Conservation (phyloP, 1,140 invertebrate genomes). For the Adoxophyes honmai region DNA sequence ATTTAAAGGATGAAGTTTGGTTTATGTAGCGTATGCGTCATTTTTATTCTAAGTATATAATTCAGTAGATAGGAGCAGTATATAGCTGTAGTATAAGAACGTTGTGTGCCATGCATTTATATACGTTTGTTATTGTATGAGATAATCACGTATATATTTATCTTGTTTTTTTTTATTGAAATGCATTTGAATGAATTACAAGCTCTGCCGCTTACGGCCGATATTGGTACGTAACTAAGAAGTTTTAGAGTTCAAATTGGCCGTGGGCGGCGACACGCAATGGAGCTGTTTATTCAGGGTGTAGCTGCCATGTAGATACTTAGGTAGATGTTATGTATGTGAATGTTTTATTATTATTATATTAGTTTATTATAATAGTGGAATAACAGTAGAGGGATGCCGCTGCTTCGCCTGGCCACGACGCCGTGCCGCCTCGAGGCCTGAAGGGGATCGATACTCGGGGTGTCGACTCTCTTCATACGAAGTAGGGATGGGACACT, state of each 20-base stretch:
- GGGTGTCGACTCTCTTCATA: neutral
- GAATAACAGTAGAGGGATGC: slow-evolving; percentile 43
- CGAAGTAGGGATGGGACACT: too few relatives aligned
- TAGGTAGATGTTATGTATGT: slow-evolving; percentile 74
- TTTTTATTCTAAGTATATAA: slow-evolving; percentile 15
- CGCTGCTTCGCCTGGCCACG: slow-evolving; percentile 25
- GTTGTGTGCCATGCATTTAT: slow-evolving; percentile 53
- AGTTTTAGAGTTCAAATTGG: slow-evolving; percentile 21
- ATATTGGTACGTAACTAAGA: slow-evolving; percentile 22
- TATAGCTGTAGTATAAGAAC: slow-evolving; percentile 51
- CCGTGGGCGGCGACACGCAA: slow-evolving; percentile 31
- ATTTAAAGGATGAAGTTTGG: neutral
- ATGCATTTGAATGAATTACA: slow-evolving; percentile 40
- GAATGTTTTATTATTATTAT: slow-evolving; percentile 46
- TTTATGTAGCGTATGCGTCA: neutral
- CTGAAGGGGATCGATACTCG: slow-evolving; percentile 11
- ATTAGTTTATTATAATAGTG: slow-evolving; percentile 22
- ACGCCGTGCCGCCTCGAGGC: neutral
- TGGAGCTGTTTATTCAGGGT: slow-evolving; percentile 28
- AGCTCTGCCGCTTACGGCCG: slow-evolving; percentile 26
- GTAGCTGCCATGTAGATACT: slow-evolving; percentile 39
- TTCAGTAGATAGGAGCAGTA: slow-evolving; percentile 50
- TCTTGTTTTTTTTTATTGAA: slow-evolving; percentile 32
- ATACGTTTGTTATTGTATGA: slow-evolving; percentile 36
- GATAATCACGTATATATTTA: slow-evolving; percentile 40